Conservation (phyloP, 2,888 invertebrate species). For the Coleophora deauratella region DNA sequence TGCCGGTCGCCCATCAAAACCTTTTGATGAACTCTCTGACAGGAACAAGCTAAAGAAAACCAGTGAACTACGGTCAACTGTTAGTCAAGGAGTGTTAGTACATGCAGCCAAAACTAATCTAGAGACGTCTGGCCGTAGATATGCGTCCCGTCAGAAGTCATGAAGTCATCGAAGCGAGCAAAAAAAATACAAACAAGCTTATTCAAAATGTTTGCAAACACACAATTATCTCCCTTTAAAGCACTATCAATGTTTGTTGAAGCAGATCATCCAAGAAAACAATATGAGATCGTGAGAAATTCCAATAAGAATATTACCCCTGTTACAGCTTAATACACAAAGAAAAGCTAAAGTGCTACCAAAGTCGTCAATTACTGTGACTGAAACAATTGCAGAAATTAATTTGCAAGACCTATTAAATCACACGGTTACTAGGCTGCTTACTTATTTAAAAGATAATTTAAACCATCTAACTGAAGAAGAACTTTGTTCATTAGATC, state of each 20-base stretch:
- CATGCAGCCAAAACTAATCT: conserved; percentile 1
- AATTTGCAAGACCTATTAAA: conserved; percentile 15
- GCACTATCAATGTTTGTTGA: conserved; percentile 17
- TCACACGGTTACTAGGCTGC: conserved; percentile 13
- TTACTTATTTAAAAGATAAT: conserved; percentile 10
- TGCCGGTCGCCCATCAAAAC: conserved; percentile 14
- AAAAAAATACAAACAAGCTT: conserved; percentile 10
- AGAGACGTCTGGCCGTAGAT: not conserved
- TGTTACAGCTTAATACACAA: conserved; percentile 14
- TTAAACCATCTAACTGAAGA: conserved; percentile 6
- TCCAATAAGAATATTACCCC: conserved; percentile 11
- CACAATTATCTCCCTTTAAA: conserved; percentile 6
- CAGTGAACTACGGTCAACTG: conserved; percentile 11
- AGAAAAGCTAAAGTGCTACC: conserved; percentile 17
- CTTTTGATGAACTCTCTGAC: conserved; percentile 15
- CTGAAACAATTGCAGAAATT: conserved; percentile 16
- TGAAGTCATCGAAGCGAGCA: conserved; percentile 8
- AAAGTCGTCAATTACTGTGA: conserved; percentile 9
- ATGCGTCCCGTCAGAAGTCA: not conserved
- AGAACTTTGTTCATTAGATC: conserved; percentile 1
- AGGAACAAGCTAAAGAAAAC: conserved; percentile 14
- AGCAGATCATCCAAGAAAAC: conserved; percentile 12
- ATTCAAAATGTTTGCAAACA: conserved; percentile 2
- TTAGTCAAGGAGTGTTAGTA: conserved; percentile 1
- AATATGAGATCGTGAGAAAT: conserved; percentile 13